These are phyloP conservation scores for Rhabdornis inornatus DNA, from an alignment of 2,113 vertebrate species.

Conservation along the genomic window DNA sequence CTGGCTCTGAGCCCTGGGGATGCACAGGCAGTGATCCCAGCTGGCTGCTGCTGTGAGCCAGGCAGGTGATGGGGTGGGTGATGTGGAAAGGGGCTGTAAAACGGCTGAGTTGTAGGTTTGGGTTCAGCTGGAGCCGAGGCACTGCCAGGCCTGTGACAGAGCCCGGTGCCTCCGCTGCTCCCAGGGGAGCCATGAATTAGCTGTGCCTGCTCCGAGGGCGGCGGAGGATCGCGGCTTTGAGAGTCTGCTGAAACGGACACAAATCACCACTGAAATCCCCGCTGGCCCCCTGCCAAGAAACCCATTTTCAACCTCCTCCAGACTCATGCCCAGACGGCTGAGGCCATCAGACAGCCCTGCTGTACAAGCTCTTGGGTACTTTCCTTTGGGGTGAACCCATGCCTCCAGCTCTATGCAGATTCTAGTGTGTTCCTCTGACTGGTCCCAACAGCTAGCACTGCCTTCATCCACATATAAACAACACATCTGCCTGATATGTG, in stretches of 20 bases:
- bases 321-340: not conserved
- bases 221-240: not conserved
- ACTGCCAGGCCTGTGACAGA: conserved; percentile 70
- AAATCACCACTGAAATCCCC: conserved; percentile 1
- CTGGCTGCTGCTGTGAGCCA: not conserved
- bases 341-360: not conserved
- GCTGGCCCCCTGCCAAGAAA: not conserved
- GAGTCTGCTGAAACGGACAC: not conserved
- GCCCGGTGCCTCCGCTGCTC: conserved; percentile 51
- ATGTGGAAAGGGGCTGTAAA: conserved; percentile 37
- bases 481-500: accelerated
- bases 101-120: conserved; percentile 35
- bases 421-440: not conserved
- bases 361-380: not conserved
- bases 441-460: not conserved
- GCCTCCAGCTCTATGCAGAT: not conserved
- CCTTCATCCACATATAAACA: accelerated
- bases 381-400: not conserved
- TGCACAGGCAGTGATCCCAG: not conserved
- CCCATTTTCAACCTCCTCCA: conserved; percentile 16
- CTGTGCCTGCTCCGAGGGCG: conserved; percentile 39
- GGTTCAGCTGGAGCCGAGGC: conserved; percentile 31
- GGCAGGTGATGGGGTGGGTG: not conserved
- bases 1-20: not conserved
- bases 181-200: conserved; percentile 67